Percentiles rank a stretch among this genome's conserved stretches.
phyloP scores from a whole-genome alignment of 2,888 invertebrate species.

The Horisme vitalbata region DNA sequence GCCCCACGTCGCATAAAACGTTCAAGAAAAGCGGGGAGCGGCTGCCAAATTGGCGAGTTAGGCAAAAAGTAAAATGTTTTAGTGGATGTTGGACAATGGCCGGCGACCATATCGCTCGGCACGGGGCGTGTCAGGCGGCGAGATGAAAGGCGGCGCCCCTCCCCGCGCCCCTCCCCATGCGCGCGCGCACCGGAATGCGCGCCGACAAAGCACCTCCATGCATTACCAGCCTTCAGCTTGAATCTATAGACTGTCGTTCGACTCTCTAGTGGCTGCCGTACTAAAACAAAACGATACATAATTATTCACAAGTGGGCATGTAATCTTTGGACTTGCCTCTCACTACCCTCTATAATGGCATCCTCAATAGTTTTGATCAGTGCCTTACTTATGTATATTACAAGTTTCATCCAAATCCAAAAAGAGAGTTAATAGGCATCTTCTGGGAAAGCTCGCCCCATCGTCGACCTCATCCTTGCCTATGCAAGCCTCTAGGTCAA shows the following conservation, averaged over 20 bases:
- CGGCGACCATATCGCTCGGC: constrained; percentile 34
- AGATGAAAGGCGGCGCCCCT: constrained; percentile 12
- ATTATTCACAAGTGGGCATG: too few relatives aligned
- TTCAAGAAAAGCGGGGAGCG: constrained; percentile 4
- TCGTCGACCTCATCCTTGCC: too few relatives aligned
- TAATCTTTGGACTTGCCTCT: too few relatives aligned
- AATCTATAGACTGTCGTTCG: constrained; percentile 7
- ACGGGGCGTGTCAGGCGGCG: constrained; percentile 26
- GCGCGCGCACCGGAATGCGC: constrained; percentile 27
- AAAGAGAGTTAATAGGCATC: too few relatives aligned
- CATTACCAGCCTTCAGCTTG: constrained; percentile 19
- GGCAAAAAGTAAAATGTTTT: constrained; percentile 30
- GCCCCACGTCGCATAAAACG: constrained; percentile 2
- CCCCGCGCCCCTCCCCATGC: constrained; percentile 16
- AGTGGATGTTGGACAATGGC: constrained; percentile 30
- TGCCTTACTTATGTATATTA: too few relatives aligned
- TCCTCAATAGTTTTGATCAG: too few relatives aligned
- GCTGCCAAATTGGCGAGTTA: constrained; percentile 25
- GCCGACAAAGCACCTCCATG: constrained; percentile 32
- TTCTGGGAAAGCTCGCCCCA: too few relatives aligned
- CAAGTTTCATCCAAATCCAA: too few relatives aligned
- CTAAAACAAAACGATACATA: too few relatives aligned
- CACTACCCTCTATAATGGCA: too few relatives aligned
- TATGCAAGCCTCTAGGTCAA: too few relatives aligned
- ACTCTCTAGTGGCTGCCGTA: too few relatives aligned